Percentiles rank a stretch among this genome's conserved stretches.
phyloP scores from a whole-genome alignment of 2,888 invertebrate genomes.

The Erynnis tages region DNA sequence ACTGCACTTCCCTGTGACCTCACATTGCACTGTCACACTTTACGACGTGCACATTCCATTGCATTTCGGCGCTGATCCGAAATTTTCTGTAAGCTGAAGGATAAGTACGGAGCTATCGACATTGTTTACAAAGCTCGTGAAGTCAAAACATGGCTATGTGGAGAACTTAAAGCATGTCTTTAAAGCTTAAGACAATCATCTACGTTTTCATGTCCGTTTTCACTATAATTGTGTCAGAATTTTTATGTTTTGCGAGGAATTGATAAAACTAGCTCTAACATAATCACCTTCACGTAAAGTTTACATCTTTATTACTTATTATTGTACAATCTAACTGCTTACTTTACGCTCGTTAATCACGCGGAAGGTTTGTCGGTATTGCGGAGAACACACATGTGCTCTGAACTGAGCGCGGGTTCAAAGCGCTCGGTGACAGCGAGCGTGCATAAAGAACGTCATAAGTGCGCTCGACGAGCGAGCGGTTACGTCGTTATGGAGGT shows the following conservation, averaged over 20 bases:
- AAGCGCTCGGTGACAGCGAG: constrained; percentile 53
- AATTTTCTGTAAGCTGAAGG: too few relatives aligned
- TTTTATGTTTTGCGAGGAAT: too few relatives aligned
- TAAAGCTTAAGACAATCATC: too few relatives aligned
- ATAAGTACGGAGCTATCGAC: too few relatives aligned
- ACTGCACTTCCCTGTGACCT: constrained; percentile 45
- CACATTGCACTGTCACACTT: constrained; percentile 23
- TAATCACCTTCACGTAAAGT: too few relatives aligned
- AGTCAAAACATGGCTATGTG: too few relatives aligned
- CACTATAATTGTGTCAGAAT: neutral
- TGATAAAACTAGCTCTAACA: neutral
- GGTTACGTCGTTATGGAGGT: constrained; percentile 57
- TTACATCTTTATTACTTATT: neutral
- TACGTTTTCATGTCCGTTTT: too few relatives aligned
- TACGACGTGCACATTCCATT: neutral
- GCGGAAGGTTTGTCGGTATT: constrained; percentile 61
- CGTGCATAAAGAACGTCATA: constrained; percentile 46
- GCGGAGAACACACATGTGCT: constrained; percentile 57
- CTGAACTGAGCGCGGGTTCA: constrained; percentile 58
- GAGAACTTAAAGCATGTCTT: too few relatives aligned
- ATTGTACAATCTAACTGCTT: neutral
- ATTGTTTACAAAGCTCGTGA: too few relatives aligned
- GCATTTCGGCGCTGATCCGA: neutral
- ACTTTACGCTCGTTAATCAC: constrained; percentile 35
- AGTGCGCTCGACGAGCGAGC: constrained; percentile 34